Percentiles rank a stretch among this genome's conserved stretches.
Evolutionary conservation across 2,888 invertebrate species (phyloP).

Genomic region (Erebia aethiops): DNA sequence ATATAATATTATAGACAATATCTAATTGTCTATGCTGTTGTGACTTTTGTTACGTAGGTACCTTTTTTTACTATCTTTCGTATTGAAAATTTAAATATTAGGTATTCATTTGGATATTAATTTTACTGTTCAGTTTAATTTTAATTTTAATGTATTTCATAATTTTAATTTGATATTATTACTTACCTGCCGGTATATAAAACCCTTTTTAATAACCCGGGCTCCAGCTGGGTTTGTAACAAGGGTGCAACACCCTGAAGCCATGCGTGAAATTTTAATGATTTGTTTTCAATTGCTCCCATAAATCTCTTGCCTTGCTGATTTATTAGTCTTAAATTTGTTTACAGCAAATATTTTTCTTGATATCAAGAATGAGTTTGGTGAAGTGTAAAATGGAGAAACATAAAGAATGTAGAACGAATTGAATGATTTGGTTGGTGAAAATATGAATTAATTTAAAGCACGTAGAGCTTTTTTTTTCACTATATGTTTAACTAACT

Average conservation of each 20-base stretch:
- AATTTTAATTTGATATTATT: not conserved
- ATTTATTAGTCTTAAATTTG: conserved; percentile 7
- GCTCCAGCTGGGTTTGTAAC: conserved; percentile 9
- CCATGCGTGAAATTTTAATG: conserved; percentile 17
- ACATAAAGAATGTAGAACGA: not conserved
- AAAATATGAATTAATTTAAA: too few species aligned
- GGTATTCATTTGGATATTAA: too few species aligned
- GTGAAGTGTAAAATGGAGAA: not conserved
- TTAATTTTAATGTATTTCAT: too few species aligned
- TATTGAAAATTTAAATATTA: not conserved
- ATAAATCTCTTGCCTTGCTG: conserved; percentile 8
- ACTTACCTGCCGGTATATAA: conserved; percentile 1
- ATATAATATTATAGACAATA: too few species aligned
- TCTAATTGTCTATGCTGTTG: too few species aligned
- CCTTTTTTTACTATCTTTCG: not conserved
- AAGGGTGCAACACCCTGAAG: conserved; percentile 4
- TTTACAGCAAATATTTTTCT: conserved; percentile 21
- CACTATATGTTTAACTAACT: too few species aligned
- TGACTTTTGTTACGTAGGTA: not conserved
- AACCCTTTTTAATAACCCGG: conserved; percentile 14
- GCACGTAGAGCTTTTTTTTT: not conserved
- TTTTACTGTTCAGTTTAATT: too few species aligned
- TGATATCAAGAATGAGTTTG: not conserved
- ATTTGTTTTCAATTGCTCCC: conserved; percentile 14
- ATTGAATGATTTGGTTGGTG: not conserved